Base-by-base conservation (phyloP, 2,888 invertebrate genomes). In the Oligia latruncula region DNA sequence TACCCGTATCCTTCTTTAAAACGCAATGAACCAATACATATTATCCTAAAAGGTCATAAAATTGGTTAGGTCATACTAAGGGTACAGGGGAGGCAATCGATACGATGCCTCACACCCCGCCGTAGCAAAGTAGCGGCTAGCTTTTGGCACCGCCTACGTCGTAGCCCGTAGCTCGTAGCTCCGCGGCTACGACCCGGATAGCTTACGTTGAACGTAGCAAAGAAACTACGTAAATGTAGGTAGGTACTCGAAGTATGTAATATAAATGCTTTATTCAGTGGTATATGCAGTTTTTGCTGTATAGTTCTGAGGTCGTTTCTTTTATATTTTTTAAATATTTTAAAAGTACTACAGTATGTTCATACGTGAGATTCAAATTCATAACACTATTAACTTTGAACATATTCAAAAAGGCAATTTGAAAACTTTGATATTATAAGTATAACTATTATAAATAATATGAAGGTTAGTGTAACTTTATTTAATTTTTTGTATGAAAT, bases 71-170 rank as follows among this genome's bases (percentile, higher is more conserved):
- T 93, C 90, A 92, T 86, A 86, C 81, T 84, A 89, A 92, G 90
- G 90, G 88, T 89, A 92, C 85, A 83, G 81, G 87, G 89, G 89
- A 90, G 89, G 91, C 92, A 95, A 95, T 95, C 95, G 91, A 95
- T 95, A 93, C 90, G 85, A 89, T 90, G 84, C 91, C 92, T 91
- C 93, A 91, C 92, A 91, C 93, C 91, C 93, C 91, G 87, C 80
- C 81, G 89, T 89, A 86, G 87, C 89, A 90, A 91, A 93, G 91
- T 92, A 93, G 91, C 89, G 91, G 93, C 93, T 93, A 94, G 91
- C 92, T 93, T 90, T 92, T 93, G 91, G 92, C 92, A 91, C 92
- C 94, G 92, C 92, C 94, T 94, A 93, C 92, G 91, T 85, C 91
- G 90, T 80, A 80, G 81, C 74, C 64, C 65, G 81, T 92, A 91